Evolutionary conservation across 2,113 vertebrate species (phyloP).

Genomic region (Passer montanus): DNA sequence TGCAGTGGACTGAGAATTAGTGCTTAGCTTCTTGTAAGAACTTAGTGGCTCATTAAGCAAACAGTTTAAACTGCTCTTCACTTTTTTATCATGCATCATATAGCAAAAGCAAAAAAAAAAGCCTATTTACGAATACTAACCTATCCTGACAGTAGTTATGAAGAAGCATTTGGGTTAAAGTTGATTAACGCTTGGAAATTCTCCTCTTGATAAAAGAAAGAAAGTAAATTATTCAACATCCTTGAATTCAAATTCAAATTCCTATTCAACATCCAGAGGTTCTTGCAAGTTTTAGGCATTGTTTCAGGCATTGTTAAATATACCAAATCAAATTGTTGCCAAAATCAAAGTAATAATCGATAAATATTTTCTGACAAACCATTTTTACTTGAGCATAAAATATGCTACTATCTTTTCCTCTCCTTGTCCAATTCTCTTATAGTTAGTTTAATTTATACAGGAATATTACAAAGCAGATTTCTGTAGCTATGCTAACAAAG

Average conservation of each 20-base stretch:
- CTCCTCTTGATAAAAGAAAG: background rate
- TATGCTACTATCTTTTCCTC: constrained; percentile 42
- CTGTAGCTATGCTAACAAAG: constrained; percentile 74
- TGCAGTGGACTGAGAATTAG: background rate
- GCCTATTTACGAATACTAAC: background rate
- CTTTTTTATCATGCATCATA: background rate
- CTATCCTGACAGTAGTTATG: background rate
- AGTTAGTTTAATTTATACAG: constrained; percentile 65
- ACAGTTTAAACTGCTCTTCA: background rate
- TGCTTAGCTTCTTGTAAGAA: background rate
- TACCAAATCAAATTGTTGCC: constrained; percentile 14
- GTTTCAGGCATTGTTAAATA: background rate
- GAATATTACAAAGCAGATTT: constrained; percentile 67
- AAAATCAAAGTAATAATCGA: constrained; percentile 43
- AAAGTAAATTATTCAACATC: background rate
- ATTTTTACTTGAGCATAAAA: constrained; percentile 63
- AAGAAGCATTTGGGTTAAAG: background rate
- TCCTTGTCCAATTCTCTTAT: constrained; percentile 61
- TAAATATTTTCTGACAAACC: constrained; percentile 38
- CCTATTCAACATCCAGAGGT: background rate
- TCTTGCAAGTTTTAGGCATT: background rate
- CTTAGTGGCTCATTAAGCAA: background rate
- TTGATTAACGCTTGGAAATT: background rate
- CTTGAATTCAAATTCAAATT: background rate
- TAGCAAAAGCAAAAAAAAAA: background rate